These are phyloP conservation scores for Allobates femoralis DNA, from an alignment of 2,797 vertebrate genomes.

Conservation along the genomic window DNA sequence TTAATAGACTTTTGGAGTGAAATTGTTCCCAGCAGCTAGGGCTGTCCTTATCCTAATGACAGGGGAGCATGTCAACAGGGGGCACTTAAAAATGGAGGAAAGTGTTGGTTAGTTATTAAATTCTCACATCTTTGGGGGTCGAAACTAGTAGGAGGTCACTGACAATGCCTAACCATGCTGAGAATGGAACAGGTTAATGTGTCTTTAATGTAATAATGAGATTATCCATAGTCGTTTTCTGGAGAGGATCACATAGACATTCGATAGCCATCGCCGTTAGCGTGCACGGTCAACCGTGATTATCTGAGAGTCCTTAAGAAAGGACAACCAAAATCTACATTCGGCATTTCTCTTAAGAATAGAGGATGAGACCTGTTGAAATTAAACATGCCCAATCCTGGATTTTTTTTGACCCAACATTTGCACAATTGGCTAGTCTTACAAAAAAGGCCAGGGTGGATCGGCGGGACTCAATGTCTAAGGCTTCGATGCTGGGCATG, in stretches of 20 bases:
- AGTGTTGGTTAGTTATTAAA: constrained; percentile 24
- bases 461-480: too few species aligned
- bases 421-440: too few species aligned
- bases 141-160: not conserved
- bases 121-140: not conserved
- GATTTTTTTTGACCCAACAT: too few species aligned
- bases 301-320: not conserved
- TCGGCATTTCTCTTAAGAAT: not conserved
- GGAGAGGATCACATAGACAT: not conserved
- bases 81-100: constrained; percentile 10
- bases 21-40: constrained; percentile 44
- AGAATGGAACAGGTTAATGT: not conserved
- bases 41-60: constrained; percentile 36
- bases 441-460: too few species aligned
- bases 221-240: constrained; percentile 6
- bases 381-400: too few species aligned
- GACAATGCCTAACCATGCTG: not conserved
- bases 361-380: too few species aligned
- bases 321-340: not conserved
- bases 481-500: too few species aligned
- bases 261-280: not conserved
- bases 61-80: constrained; percentile 10
- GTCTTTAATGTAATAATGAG: not conserved
- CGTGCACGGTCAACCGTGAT: not conserved
- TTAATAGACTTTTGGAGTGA: constrained; percentile 31